Conservation (phyloP, 2,113 vertebrate genomes). For the Sporophila hypoxantha region DNA sequence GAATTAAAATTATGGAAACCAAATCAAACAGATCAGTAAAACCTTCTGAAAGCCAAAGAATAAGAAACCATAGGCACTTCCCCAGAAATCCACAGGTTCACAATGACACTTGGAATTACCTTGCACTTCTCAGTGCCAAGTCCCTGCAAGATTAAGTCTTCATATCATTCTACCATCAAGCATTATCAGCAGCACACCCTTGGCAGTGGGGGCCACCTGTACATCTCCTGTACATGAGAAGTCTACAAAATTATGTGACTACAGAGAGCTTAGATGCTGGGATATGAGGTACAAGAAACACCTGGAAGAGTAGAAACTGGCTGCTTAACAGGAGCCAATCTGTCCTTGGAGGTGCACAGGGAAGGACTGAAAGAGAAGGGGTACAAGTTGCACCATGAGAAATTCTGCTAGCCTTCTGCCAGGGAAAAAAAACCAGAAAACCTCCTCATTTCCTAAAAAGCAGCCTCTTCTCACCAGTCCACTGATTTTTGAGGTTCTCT, state of each 20-base stretch:
- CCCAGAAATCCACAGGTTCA: neutral
- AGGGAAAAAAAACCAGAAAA: neutral
- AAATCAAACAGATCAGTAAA: neutral
- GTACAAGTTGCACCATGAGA: neutral
- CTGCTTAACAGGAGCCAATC: neutral
- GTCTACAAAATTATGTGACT: neutral
- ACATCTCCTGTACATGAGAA: neutral
- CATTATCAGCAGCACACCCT: neutral
- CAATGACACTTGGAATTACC: neutral
- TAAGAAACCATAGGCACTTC: neutral
- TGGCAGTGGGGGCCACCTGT: neutral
- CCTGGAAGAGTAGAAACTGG: neutral
- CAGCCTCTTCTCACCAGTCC: neutral
- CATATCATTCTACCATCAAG: neutral
- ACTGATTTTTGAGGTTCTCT: neutral
- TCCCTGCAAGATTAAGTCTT: neutral
- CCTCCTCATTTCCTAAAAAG: neutral
- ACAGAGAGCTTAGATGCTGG: neutral
- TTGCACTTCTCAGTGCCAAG: neutral
- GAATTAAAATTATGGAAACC: neutral
- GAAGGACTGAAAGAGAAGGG: neutral
- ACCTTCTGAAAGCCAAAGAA: neutral
- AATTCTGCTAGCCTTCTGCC: neutral
- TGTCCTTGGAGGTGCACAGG: neutral
- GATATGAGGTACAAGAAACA: neutral